Evolutionary conservation across 2,888 invertebrate genomes (phyloP).

Genomic region (Ochropleura plecta): DNA sequence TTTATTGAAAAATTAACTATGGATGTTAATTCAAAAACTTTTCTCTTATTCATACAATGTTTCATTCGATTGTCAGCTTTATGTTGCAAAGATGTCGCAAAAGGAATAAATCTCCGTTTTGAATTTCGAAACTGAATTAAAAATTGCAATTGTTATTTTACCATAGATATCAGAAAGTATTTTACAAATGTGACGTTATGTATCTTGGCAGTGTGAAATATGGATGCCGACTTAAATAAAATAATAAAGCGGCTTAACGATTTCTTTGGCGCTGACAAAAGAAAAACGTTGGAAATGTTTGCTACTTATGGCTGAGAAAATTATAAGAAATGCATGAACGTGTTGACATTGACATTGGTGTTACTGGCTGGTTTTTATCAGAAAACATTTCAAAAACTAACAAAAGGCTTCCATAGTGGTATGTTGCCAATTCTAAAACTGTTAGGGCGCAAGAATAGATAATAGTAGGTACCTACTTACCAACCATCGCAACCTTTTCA

Average conservation of each 20-base stretch:
- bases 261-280: constrained; percentile 28
- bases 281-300: constrained; percentile 15
- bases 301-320: constrained; percentile 17
- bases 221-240: constrained; percentile 7
- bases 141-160: neutral
- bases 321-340: constrained; percentile 1
- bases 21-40: constrained; percentile 24
- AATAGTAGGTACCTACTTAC: neutral
- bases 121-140: neutral
- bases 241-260: constrained; percentile 29
- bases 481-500: neutral
- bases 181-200: neutral
- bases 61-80: constrained; percentile 1
- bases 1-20: constrained; percentile 13
- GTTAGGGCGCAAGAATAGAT: neutral
- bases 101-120: neutral
- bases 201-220: neutral
- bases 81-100: neutral
- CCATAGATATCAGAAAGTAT: too few relatives aligned
- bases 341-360: neutral
- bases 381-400: neutral
- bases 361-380: neutral
- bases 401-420: neutral
- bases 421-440: neutral
- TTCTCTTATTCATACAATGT: constrained; percentile 19